A percentile compares a stretch with the other conserved stretches of the same genome.
Conservation (phyloP, 2,113 vertebrate genomes). For the Athene cunicularia region DNA sequence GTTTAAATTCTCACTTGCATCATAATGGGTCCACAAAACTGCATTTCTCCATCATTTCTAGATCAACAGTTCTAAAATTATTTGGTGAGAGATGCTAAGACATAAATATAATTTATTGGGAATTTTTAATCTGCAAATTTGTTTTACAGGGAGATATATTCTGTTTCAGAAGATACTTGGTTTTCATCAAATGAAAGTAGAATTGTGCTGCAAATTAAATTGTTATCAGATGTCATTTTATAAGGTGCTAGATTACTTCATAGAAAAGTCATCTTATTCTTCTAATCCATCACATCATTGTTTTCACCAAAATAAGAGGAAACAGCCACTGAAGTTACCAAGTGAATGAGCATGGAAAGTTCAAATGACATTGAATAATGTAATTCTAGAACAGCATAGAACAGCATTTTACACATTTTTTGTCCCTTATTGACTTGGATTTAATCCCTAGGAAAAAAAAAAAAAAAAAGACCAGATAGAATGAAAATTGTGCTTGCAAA, state of each 20-base stretch:
- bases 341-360: background rate
- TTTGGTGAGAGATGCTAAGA: background rate
- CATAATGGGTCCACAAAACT: background rate
- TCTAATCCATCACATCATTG: background rate
- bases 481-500: background rate
- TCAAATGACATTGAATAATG: background rate
- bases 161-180: background rate
- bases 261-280: background rate
- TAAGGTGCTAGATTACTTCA: background rate
- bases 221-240: background rate
- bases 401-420: background rate
- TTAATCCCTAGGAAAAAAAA: background rate
- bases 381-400: background rate
- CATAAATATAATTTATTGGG: background rate
- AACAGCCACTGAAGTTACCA: background rate
- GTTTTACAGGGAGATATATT: background rate
- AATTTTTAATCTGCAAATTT: background rate
- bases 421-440: background rate
- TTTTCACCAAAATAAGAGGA: background rate
- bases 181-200: background rate
- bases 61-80: background rate
- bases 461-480: background rate
- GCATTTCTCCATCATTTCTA: background rate
- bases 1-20: background rate
- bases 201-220: background rate